Evolutionary conservation across 2,797 vertebrate species (phyloP), one percentile per base, ranked within the genome.

Genomic region (Eidolon dupreanum): DNA sequence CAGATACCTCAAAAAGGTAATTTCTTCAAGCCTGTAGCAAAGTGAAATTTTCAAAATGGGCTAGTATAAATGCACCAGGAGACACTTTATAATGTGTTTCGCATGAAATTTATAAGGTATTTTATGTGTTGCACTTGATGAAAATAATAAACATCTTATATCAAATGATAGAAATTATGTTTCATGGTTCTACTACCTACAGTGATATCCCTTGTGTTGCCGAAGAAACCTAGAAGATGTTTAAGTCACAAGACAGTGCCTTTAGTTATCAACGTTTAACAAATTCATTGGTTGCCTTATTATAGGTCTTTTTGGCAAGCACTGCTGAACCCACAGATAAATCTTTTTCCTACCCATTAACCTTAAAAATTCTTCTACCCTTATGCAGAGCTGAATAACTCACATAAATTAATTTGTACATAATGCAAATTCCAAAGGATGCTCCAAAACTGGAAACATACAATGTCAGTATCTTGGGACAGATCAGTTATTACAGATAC

Each of bases 81-180:
- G 74, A 68, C 46, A 7, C 92, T 96, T 90, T 59, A 6, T 49
- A 70, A 74, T 71, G 71, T 59, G 13, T 41, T 94, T 36, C 68
- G 68, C 11, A 66, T 33, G 5, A 65, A 95, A 95, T 89, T 89
- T 85, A 19, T 41, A 55, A 87, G 79, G 8, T 77, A 22, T 71
- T 86, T 97, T 88, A 83, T 87, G 38, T 53, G 26, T 20, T 77
- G 28, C 46, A 46, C 87, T 95, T 87, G 86, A 94, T 53, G 57
- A 87, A 96, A 94, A 96, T 71, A 87, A 88, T 92, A 97, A 87
- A 70, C 57, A 86, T 17, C 70, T 91, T 84, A n/a, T 51, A 95
- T 59, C 5, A 61, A 74, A 93, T 26, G 46, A n/a, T 36, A 63
- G 57, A 89, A 97, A 81, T 43, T 20, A 61, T 43, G 22, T 55